Evolutionary conservation across 1,140 invertebrate species (phyloP).

Genomic region (Conus betulinus): DNA sequence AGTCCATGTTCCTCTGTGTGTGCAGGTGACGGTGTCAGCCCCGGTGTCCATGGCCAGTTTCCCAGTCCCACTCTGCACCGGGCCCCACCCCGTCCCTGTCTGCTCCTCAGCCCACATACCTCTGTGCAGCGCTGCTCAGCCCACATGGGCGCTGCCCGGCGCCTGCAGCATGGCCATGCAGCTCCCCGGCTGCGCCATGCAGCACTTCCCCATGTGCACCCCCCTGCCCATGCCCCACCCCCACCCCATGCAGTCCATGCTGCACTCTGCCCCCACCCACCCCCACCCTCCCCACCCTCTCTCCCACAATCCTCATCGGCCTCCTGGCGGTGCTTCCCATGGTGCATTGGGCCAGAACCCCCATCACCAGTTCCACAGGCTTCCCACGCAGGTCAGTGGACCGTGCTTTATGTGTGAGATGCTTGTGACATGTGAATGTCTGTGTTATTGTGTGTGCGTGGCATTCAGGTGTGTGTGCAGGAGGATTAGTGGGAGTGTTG

Average conservation of each 20-base stretch:
- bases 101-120: slow-evolving; percentile 66
- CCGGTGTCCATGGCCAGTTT: slow-evolving; percentile 79
- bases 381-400: slow-evolving; percentile 33
- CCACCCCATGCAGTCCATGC: slow-evolving; percentile 67
- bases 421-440: too few relatives aligned
- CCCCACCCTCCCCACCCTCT: slow-evolving; percentile 46
- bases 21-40: slow-evolving; percentile 80
- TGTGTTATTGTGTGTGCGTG: too few relatives aligned
- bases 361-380: slow-evolving; percentile 59
- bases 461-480: too few relatives aligned
- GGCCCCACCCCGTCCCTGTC: slow-evolving; percentile 68
- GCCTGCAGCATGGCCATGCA: slow-evolving; percentile 45
- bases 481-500: too few relatives aligned
- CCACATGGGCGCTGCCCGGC: slow-evolving; percentile 51
- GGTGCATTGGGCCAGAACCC: slow-evolving; percentile 75
- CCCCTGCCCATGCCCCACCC: slow-evolving; percentile 62
- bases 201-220: slow-evolving; percentile 72
- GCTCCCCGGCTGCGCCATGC: slow-evolving; percentile 64
- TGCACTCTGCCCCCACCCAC: slow-evolving; percentile 72
- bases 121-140: slow-evolving; percentile 69
- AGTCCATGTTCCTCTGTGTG: too few relatives aligned
- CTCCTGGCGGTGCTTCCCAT: slow-evolving; percentile 1
- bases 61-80: slow-evolving; percentile 72
- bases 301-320: slow-evolving; percentile 34
- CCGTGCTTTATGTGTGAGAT: background rate